Evolutionary conservation across 1,140 invertebrate species (phyloP), one percentile per base, ranked within the genome.

Genomic region (Magallana gigas): DNA sequence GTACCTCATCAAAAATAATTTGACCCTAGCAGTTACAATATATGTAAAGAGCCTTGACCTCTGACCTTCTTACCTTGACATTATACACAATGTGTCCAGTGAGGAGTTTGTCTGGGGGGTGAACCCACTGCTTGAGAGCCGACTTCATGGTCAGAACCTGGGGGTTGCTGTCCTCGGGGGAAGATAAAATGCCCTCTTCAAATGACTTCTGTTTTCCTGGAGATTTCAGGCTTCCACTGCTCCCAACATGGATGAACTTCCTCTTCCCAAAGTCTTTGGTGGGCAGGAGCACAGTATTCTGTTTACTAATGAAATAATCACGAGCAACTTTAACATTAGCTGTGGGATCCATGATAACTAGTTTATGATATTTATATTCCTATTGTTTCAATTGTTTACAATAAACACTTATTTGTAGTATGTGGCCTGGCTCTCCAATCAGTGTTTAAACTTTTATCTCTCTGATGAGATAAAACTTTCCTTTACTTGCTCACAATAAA

Each of bases 81-180:
- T 98, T 96, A 96, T 99, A 99, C 62, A 97, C 98, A 90, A 99
- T 98, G 93, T 99, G 98, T 85, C 98, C 98, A 95, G 97, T 98
- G 92, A 98, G 96, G 8, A 99, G 96, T n/a, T 97, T 96, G 92
- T 99, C 98, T 57, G 98, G 97, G 87, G 98, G 97, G 95, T 99
- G 98, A 91, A 99, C 97, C 98, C 98, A 99, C 84, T 93, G 92
- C 82, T 94, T 94, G 60, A 91, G 93, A 29, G 91, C 93, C 92
- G 91, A 23, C 82, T 59, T 59, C 83, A 84, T 84, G 23, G 83
- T 62, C 23, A 62, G 57, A 16, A 48, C 83, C 48, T 57, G 83
- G 56, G 57, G 83, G 8, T 48, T 57, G 57, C 9, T 57, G 16
- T 16, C 48, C 81, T 83, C 81, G 8, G 8, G 60, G n/a, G 62